Conservation (phyloP, 2,797 vertebrate species). For the Myotis daubentonii region DNA sequence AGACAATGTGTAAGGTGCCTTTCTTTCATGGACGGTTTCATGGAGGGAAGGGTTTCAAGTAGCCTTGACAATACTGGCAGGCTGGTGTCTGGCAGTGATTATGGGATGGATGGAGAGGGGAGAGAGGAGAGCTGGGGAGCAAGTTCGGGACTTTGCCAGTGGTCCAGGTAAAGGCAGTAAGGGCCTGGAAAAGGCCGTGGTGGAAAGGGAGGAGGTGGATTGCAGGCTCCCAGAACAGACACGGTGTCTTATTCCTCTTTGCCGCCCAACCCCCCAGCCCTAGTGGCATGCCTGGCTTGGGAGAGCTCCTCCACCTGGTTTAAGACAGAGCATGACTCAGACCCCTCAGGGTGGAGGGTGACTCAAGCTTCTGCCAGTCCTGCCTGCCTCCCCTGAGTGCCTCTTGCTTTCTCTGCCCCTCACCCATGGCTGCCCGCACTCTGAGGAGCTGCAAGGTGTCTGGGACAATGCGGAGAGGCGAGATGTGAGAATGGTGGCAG, state of each 20-base stretch:
- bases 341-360: not conserved
- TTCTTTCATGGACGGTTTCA: not conserved
- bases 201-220: not conserved
- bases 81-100: not conserved
- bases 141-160: too few relatives aligned
- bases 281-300: accelerated
- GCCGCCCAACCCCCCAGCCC: not conserved
- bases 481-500: not conserved
- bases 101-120: not conserved
- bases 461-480: not conserved
- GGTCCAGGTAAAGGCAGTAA: not conserved
- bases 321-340: not conserved
- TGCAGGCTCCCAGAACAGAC: not conserved
- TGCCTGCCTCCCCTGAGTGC: not conserved
- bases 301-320: not conserved
- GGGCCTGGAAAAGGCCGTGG: not conserved
- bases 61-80: not conserved
- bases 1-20: not conserved
- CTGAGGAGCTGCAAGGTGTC: not conserved
- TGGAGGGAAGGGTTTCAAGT: not conserved
- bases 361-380: not conserved
- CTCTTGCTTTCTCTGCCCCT: not conserved
- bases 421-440: accelerated
- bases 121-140: not conserved
- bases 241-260: not conserved